Evolutionary conservation across 1,140 invertebrate species (phyloP).

Genomic region (Diachasmimorpha longicaudata): DNA sequence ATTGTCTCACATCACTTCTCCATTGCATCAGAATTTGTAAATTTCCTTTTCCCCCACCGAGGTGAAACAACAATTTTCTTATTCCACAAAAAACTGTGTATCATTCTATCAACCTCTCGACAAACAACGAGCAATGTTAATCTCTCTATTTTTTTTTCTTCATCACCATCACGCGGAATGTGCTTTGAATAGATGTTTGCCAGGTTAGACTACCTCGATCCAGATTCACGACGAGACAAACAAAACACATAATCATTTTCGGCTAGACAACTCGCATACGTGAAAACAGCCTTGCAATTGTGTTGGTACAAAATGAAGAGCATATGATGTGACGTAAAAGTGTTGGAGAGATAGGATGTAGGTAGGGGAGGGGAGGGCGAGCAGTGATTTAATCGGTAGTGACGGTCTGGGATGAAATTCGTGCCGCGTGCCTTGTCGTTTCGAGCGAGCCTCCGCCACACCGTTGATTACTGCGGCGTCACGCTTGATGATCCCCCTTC

Average conservation of each 20-base stretch:
- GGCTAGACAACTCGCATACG: not conserved
- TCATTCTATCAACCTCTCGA: not conserved
- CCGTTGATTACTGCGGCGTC: slow-evolving; percentile 27
- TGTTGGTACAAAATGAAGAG: not conserved
- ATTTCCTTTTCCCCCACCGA: not conserved
- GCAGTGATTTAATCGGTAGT: slow-evolving; percentile 2
- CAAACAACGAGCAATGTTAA: not conserved
- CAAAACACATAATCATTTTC: slow-evolving; percentile 2
- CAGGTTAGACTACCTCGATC: not conserved
- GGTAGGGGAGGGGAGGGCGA: not conserved
- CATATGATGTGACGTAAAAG: not conserved
- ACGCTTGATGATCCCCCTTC: slow-evolving; percentile 29
- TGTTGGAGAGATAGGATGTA: not conserved
- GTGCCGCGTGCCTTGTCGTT: slow-evolving; percentile 38
- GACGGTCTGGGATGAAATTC: not conserved
- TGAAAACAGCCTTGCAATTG: not conserved
- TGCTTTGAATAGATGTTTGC: not conserved
- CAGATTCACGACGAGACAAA: not conserved
- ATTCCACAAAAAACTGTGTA: not conserved
- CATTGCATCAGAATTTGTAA: not conserved
- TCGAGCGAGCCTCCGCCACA: not conserved
- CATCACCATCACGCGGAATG: not conserved
- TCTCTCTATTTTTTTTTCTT: not conserved
- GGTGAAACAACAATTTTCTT: not conserved
- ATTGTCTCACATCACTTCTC: not conserved